Conservation (phyloP, 2,888 invertebrate species). For the Protonemura montana region DNA sequence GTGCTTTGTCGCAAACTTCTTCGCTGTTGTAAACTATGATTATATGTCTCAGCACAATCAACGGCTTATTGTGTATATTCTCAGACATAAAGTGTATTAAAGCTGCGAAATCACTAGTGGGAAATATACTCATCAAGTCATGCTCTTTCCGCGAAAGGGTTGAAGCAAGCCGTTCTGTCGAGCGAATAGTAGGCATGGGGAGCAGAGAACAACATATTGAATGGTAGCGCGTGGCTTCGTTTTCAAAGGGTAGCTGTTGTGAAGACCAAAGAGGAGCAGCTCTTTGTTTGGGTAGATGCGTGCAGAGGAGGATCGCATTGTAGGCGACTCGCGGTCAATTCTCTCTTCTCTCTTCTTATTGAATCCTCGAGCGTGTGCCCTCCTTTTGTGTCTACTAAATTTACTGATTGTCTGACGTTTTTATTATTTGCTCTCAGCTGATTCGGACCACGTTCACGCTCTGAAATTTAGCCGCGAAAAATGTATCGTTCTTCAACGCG, state of each 20-base stretch:
- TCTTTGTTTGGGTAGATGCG: conserved; percentile 19
- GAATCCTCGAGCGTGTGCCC: not conserved
- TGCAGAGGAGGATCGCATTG: not conserved
- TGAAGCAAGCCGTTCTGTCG: conserved; percentile 15
- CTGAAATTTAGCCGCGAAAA: not conserved
- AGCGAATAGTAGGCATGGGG: not conserved
- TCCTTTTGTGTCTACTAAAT: not conserved
- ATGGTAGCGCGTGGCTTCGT: conserved; percentile 20
- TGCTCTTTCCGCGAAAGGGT: not conserved
- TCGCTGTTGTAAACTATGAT: conserved; percentile 5
- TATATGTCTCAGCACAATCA: conserved; percentile 12
- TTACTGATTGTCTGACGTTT: not conserved
- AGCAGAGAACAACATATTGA: conserved; percentile 19
- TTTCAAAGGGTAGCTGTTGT: not conserved
- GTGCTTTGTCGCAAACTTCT: not conserved
- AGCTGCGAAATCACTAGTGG: not conserved
- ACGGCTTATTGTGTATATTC: not conserved
- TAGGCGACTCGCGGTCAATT: not conserved
- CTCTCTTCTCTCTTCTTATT: not conserved
- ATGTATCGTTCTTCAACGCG: not conserved
- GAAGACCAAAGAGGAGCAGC: not conserved
- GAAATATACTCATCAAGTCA: conserved; percentile 30
- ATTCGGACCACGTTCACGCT: not conserved
- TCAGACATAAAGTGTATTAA: not conserved
- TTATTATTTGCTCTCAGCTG: not conserved